Base-by-base conservation (phyloP, 1,140 invertebrate genomes). In the Pomacea maculata region DNA sequence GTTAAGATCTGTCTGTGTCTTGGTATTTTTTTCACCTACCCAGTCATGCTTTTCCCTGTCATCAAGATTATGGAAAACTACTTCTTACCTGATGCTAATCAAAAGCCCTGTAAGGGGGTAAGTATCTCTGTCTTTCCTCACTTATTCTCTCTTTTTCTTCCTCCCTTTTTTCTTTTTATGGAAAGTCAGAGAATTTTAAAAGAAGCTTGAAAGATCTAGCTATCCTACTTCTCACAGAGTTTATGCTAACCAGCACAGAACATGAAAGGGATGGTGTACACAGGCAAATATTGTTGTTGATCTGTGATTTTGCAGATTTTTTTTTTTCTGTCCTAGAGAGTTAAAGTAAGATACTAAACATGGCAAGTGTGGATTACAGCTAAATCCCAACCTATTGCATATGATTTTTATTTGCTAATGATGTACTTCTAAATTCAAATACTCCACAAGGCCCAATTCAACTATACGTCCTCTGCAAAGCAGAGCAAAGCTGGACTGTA, bases 1-100 rank as follows among this genome's bases (percentile, higher is more conserved):
- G 92, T 93, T 12, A 93, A 92, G 80, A 88, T 88, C 34, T 92
- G 89, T 80, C 84, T 93, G 10, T 92, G 92, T 81, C 77, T 92
- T 19, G 90, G 91, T 2, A 84, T 93, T 34, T 93, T 92, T 85
- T 92, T 92, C 85, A 92, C 92, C 54, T 93, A 92, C 83, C 92
- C 92, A 89, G 89, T 92, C 52, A 93, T 93, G 92, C 88, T 92
- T 87, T 92, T 92, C 82, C 92, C 92, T 61, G 92, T 92, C 17
- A 89, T 89, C 74, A 88, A 90, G 75, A 86, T 92, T 17, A 80
- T 92, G 54, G 92, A 92, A 87, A 86, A 87, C 73, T 89, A 90
- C 57, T 84, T 91, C 67, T 86, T 90, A 10, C 75, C 85, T 52
- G 86, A 87, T 78, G 83, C 87, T 65, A 82, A 86, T 54, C 90